phyloP scores from a whole-genome alignment of 2,113 vertebrate genomes.

The Forbesichthys agassizii region DNA sequence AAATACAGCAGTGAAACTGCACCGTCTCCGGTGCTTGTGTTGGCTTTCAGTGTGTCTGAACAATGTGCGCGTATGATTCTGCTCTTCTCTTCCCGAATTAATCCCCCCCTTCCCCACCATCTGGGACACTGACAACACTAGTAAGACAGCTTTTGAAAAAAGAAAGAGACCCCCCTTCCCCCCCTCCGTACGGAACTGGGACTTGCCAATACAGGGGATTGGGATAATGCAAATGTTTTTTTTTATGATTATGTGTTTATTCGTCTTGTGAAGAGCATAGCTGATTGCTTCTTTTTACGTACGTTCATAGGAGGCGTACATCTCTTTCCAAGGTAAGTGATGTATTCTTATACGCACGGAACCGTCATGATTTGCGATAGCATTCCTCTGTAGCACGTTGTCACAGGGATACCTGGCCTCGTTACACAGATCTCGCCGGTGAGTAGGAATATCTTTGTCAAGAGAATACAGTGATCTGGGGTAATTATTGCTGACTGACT shows the following conservation, averaged over 20 bases:
- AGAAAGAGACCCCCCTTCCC: not conserved
- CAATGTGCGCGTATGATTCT: slow-evolving; percentile 52
- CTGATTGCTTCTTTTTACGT: slow-evolving; percentile 17
- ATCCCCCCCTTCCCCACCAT: slow-evolving; percentile 9
- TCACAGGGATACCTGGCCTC: slow-evolving; percentile 63
- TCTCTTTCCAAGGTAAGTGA: slow-evolving; percentile 58
- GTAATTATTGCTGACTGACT: slow-evolving; percentile 57
- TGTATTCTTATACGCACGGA: slow-evolving; percentile 14
- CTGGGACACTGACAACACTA: slow-evolving; percentile 36
- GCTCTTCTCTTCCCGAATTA: slow-evolving; percentile 33
- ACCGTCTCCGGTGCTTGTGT: slow-evolving; percentile 57
- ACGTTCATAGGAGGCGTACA: slow-evolving; percentile 41
- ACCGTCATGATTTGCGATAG: slow-evolving; percentile 38
- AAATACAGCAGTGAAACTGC: slow-evolving; percentile 76
- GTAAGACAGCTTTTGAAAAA: slow-evolving; percentile 19
- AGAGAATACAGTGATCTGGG: slow-evolving; percentile 48
- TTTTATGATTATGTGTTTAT: slow-evolving; percentile 35
- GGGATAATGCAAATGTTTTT: slow-evolving; percentile 53
- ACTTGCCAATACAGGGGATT: slow-evolving; percentile 21
- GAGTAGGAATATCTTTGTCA: slow-evolving; percentile 35
- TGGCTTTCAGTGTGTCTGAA: slow-evolving; percentile 61
- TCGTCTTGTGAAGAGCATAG: slow-evolving; percentile 23
- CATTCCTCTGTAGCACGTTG: slow-evolving; percentile 48
- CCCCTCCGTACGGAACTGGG: slow-evolving; percentile 19
- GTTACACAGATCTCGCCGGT: slow-evolving; percentile 56